A percentile compares a stretch with the other conserved stretches of the same genome.
These are phyloP conservation scores for Eulemur albifrons DNA, from an alignment of 2,797 vertebrate species.

Conservation along the genomic window DNA sequence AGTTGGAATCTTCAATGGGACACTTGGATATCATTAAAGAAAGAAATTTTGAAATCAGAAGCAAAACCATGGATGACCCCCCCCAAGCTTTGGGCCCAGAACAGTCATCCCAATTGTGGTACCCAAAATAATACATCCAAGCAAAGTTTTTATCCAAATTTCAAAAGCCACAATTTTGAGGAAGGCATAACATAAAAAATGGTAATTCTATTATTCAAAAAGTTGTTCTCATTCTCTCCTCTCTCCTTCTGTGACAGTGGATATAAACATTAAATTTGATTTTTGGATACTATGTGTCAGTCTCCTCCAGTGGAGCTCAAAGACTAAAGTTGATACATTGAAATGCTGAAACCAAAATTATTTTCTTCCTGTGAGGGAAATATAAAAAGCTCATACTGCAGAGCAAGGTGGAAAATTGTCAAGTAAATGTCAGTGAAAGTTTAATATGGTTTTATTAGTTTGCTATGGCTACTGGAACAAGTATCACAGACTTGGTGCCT, in stretches of 20 bases:
- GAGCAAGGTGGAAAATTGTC: background rate
- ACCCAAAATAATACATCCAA: background rate
- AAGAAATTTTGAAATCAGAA: background rate
- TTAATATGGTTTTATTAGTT: background rate
- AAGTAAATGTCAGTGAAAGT: background rate
- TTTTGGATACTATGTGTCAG: background rate
- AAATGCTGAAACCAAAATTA: background rate
- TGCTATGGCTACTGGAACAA: too few relatives aligned
- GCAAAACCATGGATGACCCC: accelerated
- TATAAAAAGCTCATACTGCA: background rate
- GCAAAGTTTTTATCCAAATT: background rate
- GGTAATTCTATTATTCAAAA: background rate
- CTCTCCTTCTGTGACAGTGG: background rate
- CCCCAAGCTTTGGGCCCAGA: background rate
- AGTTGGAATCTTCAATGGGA: background rate
- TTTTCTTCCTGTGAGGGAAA: background rate
- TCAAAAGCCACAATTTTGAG: background rate
- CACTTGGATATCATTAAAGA: background rate
- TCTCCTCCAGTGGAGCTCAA: background rate
- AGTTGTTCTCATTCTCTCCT: background rate
- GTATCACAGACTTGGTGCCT: background rate
- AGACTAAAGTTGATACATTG: background rate
- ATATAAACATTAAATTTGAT: background rate
- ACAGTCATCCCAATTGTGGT: background rate
- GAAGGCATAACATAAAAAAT: background rate